Base-by-base conservation (phyloP, 2,113 vertebrate species). In the Octodon degus region DNA sequence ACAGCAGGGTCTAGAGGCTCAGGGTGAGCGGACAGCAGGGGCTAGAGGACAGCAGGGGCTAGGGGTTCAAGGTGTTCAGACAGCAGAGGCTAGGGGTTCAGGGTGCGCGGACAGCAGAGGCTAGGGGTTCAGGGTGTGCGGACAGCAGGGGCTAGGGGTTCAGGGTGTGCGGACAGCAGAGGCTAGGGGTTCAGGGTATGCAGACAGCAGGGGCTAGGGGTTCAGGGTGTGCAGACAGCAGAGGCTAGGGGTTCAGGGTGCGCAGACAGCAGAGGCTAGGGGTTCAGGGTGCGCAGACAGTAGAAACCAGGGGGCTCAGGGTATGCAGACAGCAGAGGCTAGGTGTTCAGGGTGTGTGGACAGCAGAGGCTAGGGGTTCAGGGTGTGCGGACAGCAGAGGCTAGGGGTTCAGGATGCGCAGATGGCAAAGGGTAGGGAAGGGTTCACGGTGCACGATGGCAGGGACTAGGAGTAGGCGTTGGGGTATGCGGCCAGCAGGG, bases 51-150 rank as follows among this genome's bases (percentile, higher is more conserved):
- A 2, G 80, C 34, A 55, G 30, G 5, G 16, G 32, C 40, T 4
- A 47, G 0, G 47, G 12, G 6, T 10, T 63, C 58, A 14, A 8
- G 0, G 0, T 5, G 2, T 2, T 2, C 2, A 9, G 50, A 53
- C 9, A 13, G 53, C 53, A 55, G 53, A 2, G 53, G 53, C 13
- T 55, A 55, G 53, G 14, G n/a, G n/a, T n/a, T n/a, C n/a, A n/a
- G n/a, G n/a, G n/a, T n/a, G n/a, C n/a, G n/a, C n/a, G 13, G 53
- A 43, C 43, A 43, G 43, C 43, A 43, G 43, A 6, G 43, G 43
- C 43, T 55, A 14, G 12, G 53, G 53, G 53, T 55, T 13, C 53
- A 55, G 53, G 53, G 53, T 55, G 53, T 14, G 53, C 53, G 13
- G 13, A 2, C 53, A 14, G 0, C 43, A 40, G 53, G 12, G 88